Percentiles rank a stretch among this genome's conserved stretches.
Evolutionary conservation across 2,797 vertebrate genomes (phyloP).

Genomic region (Paguma larvata): DNA sequence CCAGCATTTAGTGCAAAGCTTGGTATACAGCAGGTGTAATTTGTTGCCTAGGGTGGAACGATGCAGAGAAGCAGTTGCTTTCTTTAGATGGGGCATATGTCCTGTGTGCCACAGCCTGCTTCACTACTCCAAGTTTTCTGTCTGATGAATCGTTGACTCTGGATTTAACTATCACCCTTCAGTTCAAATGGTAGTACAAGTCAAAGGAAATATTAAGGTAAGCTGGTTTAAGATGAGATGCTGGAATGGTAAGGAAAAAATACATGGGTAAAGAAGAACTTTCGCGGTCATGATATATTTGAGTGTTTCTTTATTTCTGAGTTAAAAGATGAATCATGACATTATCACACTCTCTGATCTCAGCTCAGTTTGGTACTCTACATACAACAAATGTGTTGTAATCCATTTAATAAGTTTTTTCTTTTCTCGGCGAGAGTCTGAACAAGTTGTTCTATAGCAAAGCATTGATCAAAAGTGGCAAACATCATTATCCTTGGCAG

Average conservation of each 20-base stretch:
- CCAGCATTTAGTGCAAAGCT: neutral
- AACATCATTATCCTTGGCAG: conserved; percentile 72
- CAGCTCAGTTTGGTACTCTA: conserved; percentile 43
- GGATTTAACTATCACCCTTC: neutral
- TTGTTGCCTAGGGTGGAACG: neutral
- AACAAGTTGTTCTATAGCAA: conserved; percentile 57
- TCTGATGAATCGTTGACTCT: neutral
- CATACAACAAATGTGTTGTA: conserved; percentile 37
- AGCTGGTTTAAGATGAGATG: conserved; percentile 22
- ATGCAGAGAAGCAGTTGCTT: neutral
- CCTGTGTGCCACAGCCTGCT: neutral
- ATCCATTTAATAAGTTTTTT: conserved; percentile 64
- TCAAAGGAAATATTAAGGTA: neutral
- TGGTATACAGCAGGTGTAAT: neutral
- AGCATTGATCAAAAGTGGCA: conserved; percentile 75
- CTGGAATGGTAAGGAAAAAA: neutral
- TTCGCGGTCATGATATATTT: neutral
- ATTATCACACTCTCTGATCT: conserved; percentile 43
- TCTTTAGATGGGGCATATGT: neutral
- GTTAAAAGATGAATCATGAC: conserved; percentile 35
- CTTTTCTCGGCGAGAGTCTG: conserved; percentile 65
- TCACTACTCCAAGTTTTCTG: neutral
- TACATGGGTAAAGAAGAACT: neutral
- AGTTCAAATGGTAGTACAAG: conserved; percentile 37
- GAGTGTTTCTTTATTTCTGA: conserved; percentile 39